Evolutionary conservation across 2,113 vertebrate species (phyloP).

Genomic region (Merops nubicus): DNA sequence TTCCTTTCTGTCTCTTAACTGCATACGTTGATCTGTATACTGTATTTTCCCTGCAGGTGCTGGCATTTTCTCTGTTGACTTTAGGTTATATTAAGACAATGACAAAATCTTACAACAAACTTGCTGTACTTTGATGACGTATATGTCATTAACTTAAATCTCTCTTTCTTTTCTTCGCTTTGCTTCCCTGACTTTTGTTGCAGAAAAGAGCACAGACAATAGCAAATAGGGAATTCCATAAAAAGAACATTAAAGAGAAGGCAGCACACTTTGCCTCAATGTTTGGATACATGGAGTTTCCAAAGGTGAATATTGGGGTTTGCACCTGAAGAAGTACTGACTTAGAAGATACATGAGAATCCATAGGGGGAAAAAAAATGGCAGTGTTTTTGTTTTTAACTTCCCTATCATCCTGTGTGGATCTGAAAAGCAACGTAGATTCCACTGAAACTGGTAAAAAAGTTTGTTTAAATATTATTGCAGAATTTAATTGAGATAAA

Average conservation of each 20-base stretch:
- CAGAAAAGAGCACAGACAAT: slow-evolving; percentile 93
- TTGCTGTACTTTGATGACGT: neutral
- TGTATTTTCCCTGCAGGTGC: neutral
- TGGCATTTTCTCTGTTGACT: neutral
- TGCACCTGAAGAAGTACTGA: neutral
- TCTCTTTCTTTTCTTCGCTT: slow-evolving; percentile 38
- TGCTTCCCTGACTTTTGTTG: slow-evolving; percentile 37
- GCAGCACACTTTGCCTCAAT: slow-evolving; percentile 89
- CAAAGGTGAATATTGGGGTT: slow-evolving; percentile 86
- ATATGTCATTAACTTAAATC: neutral
- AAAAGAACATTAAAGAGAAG: slow-evolving; percentile 97
- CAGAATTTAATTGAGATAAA: neutral
- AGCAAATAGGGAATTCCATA: slow-evolving; percentile 93
- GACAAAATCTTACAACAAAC: neutral
- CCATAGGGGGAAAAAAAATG: neutral
- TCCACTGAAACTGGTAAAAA: neutral
- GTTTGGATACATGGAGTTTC: slow-evolving; percentile 81
- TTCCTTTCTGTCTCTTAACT: neutral
- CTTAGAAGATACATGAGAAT: neutral
- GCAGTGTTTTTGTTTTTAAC: neutral
- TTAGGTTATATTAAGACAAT: neutral
- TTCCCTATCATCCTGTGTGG: neutral
- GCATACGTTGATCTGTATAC: neutral
- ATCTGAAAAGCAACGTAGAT: neutral
- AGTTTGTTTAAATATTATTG: neutral